Conservation (phyloP, 1,140 invertebrate species). For the Drosophila pallidifrons region DNA sequence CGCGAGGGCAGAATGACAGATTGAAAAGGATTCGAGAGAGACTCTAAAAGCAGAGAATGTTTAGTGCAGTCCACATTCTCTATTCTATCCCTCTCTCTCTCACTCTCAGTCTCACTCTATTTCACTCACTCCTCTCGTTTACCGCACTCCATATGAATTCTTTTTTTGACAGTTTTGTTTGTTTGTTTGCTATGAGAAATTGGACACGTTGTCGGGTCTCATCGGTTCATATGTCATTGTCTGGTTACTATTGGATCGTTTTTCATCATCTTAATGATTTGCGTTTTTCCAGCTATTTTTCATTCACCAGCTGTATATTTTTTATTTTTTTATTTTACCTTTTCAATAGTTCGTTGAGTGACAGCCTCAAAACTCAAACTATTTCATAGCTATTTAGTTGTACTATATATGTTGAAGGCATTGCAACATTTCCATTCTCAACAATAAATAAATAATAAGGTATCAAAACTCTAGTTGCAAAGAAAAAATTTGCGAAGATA, state of each 20-base stretch:
- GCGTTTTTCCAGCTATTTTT: conserved; percentile 59
- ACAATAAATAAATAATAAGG: too few relatives aligned
- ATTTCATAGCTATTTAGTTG: too few relatives aligned
- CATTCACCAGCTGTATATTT: conserved; percentile 29
- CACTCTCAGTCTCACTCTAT: neutral
- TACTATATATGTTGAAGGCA: too few relatives aligned
- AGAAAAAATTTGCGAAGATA: too few relatives aligned
- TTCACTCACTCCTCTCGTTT: neutral
- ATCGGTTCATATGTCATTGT: conserved; percentile 70
- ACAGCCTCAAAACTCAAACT: neutral
- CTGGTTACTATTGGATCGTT: conserved; percentile 52
- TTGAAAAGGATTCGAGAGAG: conserved; percentile 54
- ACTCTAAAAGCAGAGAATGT: conserved; percentile 14
- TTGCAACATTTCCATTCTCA: too few relatives aligned
- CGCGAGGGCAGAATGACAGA: conserved; percentile 78
- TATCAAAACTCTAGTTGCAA: too few relatives aligned
- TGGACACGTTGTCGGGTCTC: conserved; percentile 63
- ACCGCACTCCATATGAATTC: neutral
- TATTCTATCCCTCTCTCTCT: neutral
- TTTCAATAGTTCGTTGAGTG: conserved; percentile 11
- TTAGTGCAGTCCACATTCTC: neutral
- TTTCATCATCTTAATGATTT: conserved; percentile 67
- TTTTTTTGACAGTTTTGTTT: conserved; percentile 37
- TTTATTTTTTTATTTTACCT: conserved; percentile 25
- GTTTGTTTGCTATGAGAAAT: conserved; percentile 65